These are phyloP conservation scores for Hydroisotoma schaefferi DNA, from an alignment of 2,888 invertebrate genomes.

Conservation along the genomic window DNA sequence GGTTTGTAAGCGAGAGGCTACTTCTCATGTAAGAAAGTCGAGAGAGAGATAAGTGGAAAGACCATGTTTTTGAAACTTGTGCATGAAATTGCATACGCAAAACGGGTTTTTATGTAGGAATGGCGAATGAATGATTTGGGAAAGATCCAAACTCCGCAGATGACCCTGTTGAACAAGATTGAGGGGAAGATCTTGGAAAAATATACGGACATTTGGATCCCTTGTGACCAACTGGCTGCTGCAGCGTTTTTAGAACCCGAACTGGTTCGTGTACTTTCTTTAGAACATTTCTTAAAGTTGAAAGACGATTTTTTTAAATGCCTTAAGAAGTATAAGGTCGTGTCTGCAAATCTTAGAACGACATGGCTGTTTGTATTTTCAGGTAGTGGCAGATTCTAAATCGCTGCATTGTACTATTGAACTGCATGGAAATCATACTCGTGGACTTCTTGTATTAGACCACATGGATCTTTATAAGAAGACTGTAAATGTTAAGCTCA, in stretches of 20 bases:
- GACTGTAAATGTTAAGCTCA: neutral
- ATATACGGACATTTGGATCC: constrained; percentile 35
- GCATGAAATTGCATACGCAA: neutral
- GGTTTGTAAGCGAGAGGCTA: constrained; percentile 36
- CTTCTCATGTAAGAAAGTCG: neutral
- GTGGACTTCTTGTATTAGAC: constrained; percentile 54
- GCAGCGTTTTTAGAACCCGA: constrained; percentile 50
- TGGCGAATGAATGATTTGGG: constrained; percentile 47
- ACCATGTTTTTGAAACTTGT: neutral
- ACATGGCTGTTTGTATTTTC: too few relatives aligned
- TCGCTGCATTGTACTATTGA: constrained; percentile 50
- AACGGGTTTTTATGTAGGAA: constrained; percentile 36
- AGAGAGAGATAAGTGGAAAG: neutral
- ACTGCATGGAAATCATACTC: constrained; percentile 51
- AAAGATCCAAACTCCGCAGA: constrained; percentile 33
- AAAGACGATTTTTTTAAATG: too few relatives aligned
- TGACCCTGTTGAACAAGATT: constrained; percentile 43
- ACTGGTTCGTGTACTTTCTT: too few relatives aligned
- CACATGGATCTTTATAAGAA: constrained; percentile 19
- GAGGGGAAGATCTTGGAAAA: constrained; percentile 32
- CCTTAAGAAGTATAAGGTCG: too few relatives aligned
- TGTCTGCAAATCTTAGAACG: too few relatives aligned
- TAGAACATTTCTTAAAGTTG: too few relatives aligned
- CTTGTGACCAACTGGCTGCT: constrained; percentile 51
- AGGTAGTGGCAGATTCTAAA: constrained; percentile 9